phyloP scores from a whole-genome alignment of 1,140 invertebrate genomes.

The Aethina tumida region DNA sequence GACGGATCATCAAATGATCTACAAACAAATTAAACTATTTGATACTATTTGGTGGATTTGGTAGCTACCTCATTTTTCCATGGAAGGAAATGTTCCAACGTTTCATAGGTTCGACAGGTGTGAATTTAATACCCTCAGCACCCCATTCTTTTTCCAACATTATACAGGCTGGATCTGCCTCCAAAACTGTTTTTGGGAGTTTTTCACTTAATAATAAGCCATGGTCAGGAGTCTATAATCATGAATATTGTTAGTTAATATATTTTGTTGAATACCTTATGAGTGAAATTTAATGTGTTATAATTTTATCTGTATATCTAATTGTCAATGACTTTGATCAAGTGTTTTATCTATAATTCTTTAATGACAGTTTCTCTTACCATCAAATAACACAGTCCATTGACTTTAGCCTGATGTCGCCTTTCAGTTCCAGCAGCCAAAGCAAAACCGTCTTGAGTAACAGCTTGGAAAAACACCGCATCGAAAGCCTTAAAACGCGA shows the following conservation, averaged over 20 bases:
- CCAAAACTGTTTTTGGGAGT: slow-evolving; percentile 54
- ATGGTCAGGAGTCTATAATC: slow-evolving; percentile 49
- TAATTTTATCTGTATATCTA: too few species aligned
- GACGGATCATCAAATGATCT: slow-evolving; percentile 38
- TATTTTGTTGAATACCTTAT: too few species aligned
- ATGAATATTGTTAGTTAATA: neutral
- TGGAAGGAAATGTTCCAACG: slow-evolving; percentile 52
- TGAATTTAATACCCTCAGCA: slow-evolving; percentile 53
- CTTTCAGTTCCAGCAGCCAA: slow-evolving; percentile 43
- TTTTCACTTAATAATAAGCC: slow-evolving; percentile 53
- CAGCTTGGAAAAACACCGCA: slow-evolving; percentile 48
- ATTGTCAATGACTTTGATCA: too few species aligned
- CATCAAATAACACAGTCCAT: slow-evolving; percentile 45
- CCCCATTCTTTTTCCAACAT: slow-evolving; percentile 43
- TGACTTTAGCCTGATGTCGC: slow-evolving; percentile 43
- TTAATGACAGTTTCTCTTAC: slow-evolving; percentile 39
- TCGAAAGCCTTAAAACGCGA: slow-evolving; percentile 45
- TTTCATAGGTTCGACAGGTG: slow-evolving; percentile 53
- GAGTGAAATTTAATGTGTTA: too few species aligned
- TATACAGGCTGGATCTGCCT: slow-evolving; percentile 35
- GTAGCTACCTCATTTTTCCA: slow-evolving; percentile 50
- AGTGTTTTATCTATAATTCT: too few species aligned
- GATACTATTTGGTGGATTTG: neutral
- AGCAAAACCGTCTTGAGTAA: slow-evolving; percentile 41
- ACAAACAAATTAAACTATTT: slow-evolving; percentile 2